Evolutionary conservation across 2,797 vertebrate species (phyloP), one percentile per base, ranked within the genome.

Genomic region (Melanotaenia pygmaea): DNA sequence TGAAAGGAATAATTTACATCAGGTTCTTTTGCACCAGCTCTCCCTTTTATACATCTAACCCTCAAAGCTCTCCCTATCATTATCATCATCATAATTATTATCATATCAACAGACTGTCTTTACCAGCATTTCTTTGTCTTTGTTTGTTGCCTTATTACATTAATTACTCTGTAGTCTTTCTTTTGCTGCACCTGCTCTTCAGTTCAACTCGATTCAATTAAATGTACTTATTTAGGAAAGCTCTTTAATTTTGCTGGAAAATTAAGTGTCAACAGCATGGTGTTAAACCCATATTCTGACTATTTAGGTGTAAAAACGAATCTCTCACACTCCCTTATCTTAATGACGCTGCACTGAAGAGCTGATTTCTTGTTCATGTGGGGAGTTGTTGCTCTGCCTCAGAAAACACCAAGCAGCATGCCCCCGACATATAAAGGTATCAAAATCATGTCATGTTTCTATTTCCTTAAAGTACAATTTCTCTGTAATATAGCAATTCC

Each of bases 131-230:
- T 89, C 73, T 90, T 86, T 90, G 81, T 92, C 69, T 76, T 90
- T 78, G 76, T 93, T 88, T 90, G 90, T 94, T 94, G 93, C 93
- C 94, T 95, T 95, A 94, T 85, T 83, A 77, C 73, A 76, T 80
- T 86, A 83, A 80, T 81, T 89, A 83, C 80, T 82, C 85, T 91
- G 81, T 76, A 85, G 90, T 88, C 72, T 80, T 62, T 72, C 67
- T 86, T 83, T 86, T 66, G 75, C 88, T 87, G 89, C 86, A 83
- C 86, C 88, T 74, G 72, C 81, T 91, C 80, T 81, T 88, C 82
- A 80, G 86, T 72, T 86, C 56, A 32, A 57, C 35, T 77, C 18
- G 34, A 76, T 71, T 82, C 67, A 83, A 83, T 80, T 18, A 80
- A 89, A 85, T 70, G 47, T 59, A 72, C 61, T 74, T 64, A 88